Conservation (phyloP, 2,797 vertebrate genomes). For the Xenops minutus region DNA sequence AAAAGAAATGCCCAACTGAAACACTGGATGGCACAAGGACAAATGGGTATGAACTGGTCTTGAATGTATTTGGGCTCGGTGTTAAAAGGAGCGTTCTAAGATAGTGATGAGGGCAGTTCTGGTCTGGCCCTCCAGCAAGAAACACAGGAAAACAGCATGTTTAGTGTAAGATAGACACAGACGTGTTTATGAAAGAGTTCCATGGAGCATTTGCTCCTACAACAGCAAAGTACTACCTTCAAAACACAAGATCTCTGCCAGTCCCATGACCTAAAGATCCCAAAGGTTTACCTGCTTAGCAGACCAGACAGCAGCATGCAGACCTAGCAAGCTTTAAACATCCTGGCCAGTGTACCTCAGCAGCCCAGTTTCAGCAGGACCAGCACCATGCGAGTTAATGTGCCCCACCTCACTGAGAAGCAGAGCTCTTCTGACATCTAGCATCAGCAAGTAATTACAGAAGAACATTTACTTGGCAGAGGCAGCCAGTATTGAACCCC, state of each 20-base stretch:
- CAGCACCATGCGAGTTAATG: fast-evolving
- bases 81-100: not conserved
- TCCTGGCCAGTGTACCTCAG: not conserved
- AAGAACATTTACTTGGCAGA: not conserved
- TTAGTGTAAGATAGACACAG: not conserved
- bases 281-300: not conserved
- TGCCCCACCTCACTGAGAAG: not conserved
- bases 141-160: not conserved
- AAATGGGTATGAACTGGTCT: not conserved
- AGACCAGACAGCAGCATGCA: not conserved
- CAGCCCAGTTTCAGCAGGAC: not conserved
- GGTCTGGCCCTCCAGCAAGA: not conserved
- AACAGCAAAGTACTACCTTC: not conserved
- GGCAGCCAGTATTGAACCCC: not conserved
- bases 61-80: not conserved
- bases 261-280: not conserved
- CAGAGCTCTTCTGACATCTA: not conserved
- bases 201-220: not conserved
- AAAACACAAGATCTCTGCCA: not conserved
- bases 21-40: not conserved
- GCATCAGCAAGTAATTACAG: not conserved
- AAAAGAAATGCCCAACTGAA: not conserved
- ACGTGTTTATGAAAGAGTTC: not conserved
- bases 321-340: not conserved
- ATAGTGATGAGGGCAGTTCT: not conserved